Conservation (phyloP, 2,888 invertebrate species). For the Leucoptera coffeella region DNA sequence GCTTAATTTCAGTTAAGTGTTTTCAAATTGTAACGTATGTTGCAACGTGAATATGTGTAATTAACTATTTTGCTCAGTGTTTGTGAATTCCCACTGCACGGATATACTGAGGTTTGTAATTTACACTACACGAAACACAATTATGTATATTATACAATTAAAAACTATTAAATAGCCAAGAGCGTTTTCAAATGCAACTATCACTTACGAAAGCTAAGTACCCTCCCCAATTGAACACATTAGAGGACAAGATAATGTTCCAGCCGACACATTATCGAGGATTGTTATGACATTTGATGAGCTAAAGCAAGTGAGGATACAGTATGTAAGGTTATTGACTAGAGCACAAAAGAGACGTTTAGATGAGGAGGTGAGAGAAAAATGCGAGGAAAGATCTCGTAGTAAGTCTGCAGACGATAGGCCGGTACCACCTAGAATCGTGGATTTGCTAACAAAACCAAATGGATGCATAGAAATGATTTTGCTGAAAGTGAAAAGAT, state of each 20-base stretch:
- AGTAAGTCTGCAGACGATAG: slow-evolving; percentile 2
- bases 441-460: slow-evolving; percentile 8
- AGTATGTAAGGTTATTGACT: slow-evolving; percentile 5
- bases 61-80: no score
- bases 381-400: neutral
- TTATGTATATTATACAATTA: no score
- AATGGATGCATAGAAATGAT: slow-evolving; percentile 6
- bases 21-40: no score
- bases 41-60: no score
- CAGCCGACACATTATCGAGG: neutral
- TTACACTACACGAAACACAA: no score
- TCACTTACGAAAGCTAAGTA: no score
- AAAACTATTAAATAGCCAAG: no score
- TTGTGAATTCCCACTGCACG: no score
- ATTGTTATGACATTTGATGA: slow-evolving; percentile 6
- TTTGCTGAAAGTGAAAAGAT: slow-evolving; percentile 3
- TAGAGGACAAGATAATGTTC: neutral
- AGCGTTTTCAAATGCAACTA: no score
- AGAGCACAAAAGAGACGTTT: slow-evolving; percentile 6
- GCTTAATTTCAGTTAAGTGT: no score
- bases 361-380: slow-evolving; percentile 1
- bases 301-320: slow-evolving; percentile 6
- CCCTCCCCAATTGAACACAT: neutral
- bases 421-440: slow-evolving; percentile 8
- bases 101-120: no score